Conservation (phyloP, 1,140 invertebrate species). For the Bradysia coprophila region DNA sequence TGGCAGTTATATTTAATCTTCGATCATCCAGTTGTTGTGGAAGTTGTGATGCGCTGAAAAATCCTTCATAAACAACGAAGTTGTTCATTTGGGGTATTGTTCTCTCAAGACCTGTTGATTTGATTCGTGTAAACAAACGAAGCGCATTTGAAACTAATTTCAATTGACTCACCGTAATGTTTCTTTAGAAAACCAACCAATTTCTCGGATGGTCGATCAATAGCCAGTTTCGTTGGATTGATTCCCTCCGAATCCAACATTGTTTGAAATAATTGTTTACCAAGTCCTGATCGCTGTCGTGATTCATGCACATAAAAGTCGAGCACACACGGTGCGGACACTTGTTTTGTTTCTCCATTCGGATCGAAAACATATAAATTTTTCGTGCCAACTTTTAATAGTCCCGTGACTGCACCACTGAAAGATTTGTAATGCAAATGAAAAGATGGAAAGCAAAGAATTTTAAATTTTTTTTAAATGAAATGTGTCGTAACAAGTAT, state of each 20-base stretch:
- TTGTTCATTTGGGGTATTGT: slow-evolving; percentile 72
- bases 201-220: slow-evolving; percentile 79
- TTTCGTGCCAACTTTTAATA: slow-evolving; percentile 71
- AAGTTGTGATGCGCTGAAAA: slow-evolving; percentile 37
- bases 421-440: slow-evolving; percentile 22
- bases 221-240: slow-evolving; percentile 52
- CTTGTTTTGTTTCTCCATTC: slow-evolving; percentile 43
- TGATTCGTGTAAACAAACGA: background rate
- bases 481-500: background rate
- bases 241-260: slow-evolving; percentile 59
- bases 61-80: slow-evolving; percentile 71
- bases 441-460: slow-evolving; percentile 6
- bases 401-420: slow-evolving; percentile 47
- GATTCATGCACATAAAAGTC: slow-evolving; percentile 77
- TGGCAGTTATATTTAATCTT: slow-evolving; percentile 18
- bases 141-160: background rate
- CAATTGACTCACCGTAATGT: slow-evolving; percentile 39
- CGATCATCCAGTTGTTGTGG: slow-evolving; percentile 5
- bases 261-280: slow-evolving; percentile 54
- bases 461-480: too few species aligned
- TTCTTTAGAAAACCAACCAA: slow-evolving; percentile 68
- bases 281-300: slow-evolving; percentile 56
- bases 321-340: slow-evolving; percentile 57
- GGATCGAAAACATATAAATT: slow-evolving; percentile 67
- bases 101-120: slow-evolving; percentile 26